phyloP scores from a whole-genome alignment of 2,888 invertebrate genomes.

The Lasioglossum figueresi region DNA sequence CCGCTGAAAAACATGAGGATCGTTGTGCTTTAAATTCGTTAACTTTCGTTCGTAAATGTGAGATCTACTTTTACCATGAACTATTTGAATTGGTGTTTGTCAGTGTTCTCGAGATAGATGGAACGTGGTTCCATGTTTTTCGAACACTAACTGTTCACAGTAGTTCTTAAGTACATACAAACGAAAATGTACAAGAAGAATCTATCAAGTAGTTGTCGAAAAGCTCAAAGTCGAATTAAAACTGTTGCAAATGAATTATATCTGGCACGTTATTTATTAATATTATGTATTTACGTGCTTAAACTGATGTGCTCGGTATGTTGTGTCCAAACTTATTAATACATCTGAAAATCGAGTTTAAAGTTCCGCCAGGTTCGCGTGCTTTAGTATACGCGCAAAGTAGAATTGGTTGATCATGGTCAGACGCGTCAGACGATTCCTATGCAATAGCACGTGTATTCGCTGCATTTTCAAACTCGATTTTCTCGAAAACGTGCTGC shows the following conservation, averaged over 20 bases:
- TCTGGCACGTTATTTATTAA: background rate
- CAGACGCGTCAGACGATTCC: no score
- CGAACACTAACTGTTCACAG: background rate
- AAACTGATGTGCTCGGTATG: background rate
- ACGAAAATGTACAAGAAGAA: background rate
- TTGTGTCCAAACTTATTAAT: background rate
- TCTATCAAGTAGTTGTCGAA: background rate
- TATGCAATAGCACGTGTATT: no score
- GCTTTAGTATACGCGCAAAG: no score
- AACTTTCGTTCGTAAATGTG: background rate
- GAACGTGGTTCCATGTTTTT: background rate
- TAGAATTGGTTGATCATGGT: no score
- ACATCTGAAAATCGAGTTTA: background rate
- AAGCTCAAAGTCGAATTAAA: background rate
- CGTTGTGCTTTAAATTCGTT: conserved; percentile 70
- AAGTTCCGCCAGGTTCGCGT: no score
- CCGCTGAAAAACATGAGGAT: conserved; percentile 76
- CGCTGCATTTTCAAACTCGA: no score
- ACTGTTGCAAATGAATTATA: background rate
- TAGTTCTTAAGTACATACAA: background rate
- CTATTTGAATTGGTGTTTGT: background rate
- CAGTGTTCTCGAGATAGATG: background rate
- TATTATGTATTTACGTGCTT: background rate
- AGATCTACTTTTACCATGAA: background rate
- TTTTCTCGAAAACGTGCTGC: no score